Evolutionary conservation across 2,113 vertebrate species (phyloP).

Genomic region (Pimephales promelas): DNA sequence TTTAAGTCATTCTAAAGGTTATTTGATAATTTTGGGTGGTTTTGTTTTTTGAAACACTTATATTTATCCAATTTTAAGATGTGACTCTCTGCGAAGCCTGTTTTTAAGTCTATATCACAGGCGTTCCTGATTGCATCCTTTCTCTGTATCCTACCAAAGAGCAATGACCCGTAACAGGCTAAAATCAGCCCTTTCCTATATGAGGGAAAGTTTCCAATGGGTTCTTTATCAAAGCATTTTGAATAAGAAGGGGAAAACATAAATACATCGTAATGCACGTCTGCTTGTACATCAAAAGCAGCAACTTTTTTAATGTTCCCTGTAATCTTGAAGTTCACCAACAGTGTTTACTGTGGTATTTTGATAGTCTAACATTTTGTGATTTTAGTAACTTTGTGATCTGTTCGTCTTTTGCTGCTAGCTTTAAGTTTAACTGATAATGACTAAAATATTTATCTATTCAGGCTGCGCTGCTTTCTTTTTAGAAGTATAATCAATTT

Average conservation of each 20-base stretch:
- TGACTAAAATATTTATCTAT: conserved; percentile 6
- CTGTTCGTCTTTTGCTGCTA: conserved; percentile 1
- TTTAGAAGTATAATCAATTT: not conserved
- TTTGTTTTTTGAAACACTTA: not conserved
- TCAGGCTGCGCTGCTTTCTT: not conserved
- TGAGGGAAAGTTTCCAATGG: conserved; percentile 6
- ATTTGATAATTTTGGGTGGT: not conserved
- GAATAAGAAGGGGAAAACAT: not conserved
- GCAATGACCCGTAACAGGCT: not conserved
- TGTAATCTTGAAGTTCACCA: conserved; percentile 53
- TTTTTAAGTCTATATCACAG: conserved; percentile 11
- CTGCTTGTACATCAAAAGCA: conserved; percentile 46
- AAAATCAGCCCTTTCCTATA: not conserved
- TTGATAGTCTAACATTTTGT: conserved; percentile 32
- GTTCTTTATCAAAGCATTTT: conserved; percentile 25
- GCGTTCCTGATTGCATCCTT: not conserved
- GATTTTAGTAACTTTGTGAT: conserved; percentile 29
- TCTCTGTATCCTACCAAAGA: not conserved
- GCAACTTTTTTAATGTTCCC: not conserved
- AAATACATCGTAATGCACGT: conserved; percentile 37
- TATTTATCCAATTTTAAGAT: not conserved
- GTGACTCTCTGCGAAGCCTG: not conserved
- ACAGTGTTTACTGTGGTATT: conserved; percentile 48
- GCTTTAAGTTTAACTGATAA: conserved; percentile 17
- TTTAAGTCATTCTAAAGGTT: not conserved